A percentile compares a stretch with the other conserved stretches of the same genome.
Conservation (phyloP, 2,888 invertebrate genomes). For the Venustoraphidia nigricollis region DNA sequence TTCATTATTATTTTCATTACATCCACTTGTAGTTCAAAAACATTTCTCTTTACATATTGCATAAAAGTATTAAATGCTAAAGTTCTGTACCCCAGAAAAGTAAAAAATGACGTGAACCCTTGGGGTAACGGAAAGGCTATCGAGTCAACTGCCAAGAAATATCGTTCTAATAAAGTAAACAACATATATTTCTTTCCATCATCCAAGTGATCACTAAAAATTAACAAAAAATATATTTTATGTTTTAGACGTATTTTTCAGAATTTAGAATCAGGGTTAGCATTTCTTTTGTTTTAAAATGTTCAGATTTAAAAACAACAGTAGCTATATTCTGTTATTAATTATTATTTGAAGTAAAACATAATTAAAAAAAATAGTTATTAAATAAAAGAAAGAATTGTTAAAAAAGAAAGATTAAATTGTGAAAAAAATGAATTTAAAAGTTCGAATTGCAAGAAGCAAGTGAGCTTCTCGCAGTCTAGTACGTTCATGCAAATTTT, state of each 20-base stretch:
- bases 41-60: conserved; percentile 70
- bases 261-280: background rate
- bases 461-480: no score
- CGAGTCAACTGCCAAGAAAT: conserved; percentile 61
- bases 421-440: conserved; percentile 2
- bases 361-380: background rate
- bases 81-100: conserved; percentile 69
- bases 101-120: conserved; percentile 80
- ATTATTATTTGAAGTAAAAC: background rate
- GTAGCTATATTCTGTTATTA: background rate
- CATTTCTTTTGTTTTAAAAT: background rate
- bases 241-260: background rate
- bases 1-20: conserved; percentile 72
- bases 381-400: conserved; percentile 5
- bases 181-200: conserved; percentile 52
- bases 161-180: conserved; percentile 67
- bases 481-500: no score
- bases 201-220: conserved; percentile 55
- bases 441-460: conserved; percentile 1
- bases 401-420: conserved; percentile 3
- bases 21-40: conserved; percentile 75
- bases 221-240: conserved; percentile 1
- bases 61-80: conserved; percentile 63
- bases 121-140: conserved; percentile 72
- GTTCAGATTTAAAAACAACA: background rate